A percentile compares a stretch with the other conserved stretches of the same genome.
phyloP scores from a whole-genome alignment of 2,888 invertebrate genomes.

The Diabrotica balteata region DNA sequence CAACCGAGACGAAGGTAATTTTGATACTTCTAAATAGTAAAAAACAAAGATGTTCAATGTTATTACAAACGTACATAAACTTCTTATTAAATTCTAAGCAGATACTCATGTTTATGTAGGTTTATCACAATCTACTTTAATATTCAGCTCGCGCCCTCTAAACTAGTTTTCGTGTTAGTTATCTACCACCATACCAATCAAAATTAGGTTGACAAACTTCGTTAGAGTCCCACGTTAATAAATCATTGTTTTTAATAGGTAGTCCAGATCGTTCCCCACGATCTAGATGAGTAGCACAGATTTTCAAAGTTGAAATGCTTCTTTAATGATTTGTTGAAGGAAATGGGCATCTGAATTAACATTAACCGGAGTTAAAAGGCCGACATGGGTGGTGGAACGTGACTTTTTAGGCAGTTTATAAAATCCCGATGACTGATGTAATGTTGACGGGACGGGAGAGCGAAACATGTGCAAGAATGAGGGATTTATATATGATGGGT shows the following conservation, averaged over 20 bases:
- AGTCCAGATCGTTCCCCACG: slow-evolving; percentile 13
- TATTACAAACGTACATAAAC: no score
- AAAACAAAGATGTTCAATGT: no score
- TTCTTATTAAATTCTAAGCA: no score
- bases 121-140: no score
- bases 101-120: no score
- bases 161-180: background rate
- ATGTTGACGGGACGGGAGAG: slow-evolving; percentile 9
- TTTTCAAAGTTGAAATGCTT: slow-evolving; percentile 20
- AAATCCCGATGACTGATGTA: slow-evolving; percentile 24
- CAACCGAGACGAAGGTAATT: no score
- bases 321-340: slow-evolving; percentile 35
- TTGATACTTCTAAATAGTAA: no score
- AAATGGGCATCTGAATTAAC: slow-evolving; percentile 34
- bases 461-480: slow-evolving; percentile 20
- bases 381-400: slow-evolving; percentile 38
- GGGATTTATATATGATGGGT: background rate
- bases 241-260: slow-evolving; percentile 25
- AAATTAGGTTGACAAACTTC: slow-evolving; percentile 15
- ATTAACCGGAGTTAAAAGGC: slow-evolving; percentile 29
- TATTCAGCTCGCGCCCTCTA: no score
- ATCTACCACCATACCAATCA: background rate
- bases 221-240: slow-evolving; percentile 15
- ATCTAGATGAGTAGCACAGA: slow-evolving; percentile 17
- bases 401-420: slow-evolving; percentile 33